Evolutionary conservation across 1,140 invertebrate species (phyloP).

Genomic region (Oncopodura yosiiana): DNA sequence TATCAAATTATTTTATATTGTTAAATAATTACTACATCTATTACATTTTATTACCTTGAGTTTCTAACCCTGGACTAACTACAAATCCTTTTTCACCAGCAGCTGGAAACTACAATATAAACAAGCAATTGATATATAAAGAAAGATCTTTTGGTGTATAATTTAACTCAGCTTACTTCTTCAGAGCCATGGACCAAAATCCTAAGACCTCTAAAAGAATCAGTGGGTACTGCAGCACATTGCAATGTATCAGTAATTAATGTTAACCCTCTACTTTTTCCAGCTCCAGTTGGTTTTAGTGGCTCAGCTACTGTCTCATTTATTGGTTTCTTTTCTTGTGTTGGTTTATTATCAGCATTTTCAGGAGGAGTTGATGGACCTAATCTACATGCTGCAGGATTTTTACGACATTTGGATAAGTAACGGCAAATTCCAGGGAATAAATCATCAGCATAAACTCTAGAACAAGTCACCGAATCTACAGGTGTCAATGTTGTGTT

Average conservation of each 20-base stretch:
- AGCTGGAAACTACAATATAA: constrained; percentile 30
- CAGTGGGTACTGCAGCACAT: constrained; percentile 31
- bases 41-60: not conserved
- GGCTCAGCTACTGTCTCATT: constrained; percentile 18
- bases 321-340: not conserved
- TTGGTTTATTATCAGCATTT: not conserved
- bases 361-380: not conserved
- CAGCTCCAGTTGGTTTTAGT: constrained; percentile 29
- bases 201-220: constrained; percentile 32
- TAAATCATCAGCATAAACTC: constrained; percentile 31
- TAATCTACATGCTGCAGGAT: constrained; percentile 26
- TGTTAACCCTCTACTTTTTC: constrained; percentile 33
- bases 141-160: too few relatives aligned
- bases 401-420: constrained; percentile 22
- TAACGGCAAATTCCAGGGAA: constrained; percentile 25
- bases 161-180: too few relatives aligned
- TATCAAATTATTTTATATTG: constrained; percentile 25
- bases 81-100: constrained; percentile 33
- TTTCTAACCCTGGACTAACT: constrained; percentile 30
- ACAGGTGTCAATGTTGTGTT: constrained; percentile 2
- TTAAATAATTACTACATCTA: not conserved
- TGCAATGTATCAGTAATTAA: constrained; percentile 34
- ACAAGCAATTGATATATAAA: not conserved
- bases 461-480: not conserved
- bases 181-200: too few relatives aligned